Conservation (phyloP, 2,113 vertebrate genomes). For the Rhombomys opimus region DNA sequence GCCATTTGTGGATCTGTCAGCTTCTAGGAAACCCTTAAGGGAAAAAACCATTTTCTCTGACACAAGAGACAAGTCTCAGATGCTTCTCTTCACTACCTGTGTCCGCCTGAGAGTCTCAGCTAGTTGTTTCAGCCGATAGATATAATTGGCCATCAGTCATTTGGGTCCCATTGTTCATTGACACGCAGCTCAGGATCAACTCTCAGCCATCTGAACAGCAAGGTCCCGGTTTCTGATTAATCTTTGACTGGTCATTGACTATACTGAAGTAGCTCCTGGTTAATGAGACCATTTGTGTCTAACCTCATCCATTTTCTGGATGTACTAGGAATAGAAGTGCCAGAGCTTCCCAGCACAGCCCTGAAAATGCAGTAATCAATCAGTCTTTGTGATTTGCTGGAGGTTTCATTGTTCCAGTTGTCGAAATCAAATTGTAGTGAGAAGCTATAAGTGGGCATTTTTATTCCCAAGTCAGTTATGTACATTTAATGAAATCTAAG, state of each 20-base stretch:
- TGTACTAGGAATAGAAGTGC: neutral
- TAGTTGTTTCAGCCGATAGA: slow-evolving; percentile 30
- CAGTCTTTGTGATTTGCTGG: slow-evolving; percentile 10
- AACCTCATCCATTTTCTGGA: slow-evolving; percentile 53
- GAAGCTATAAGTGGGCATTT: neutral
- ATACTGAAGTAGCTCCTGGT: slow-evolving; percentile 29
- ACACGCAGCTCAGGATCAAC: neutral
- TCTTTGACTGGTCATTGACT: slow-evolving; percentile 50
- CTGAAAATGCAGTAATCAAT: slow-evolving; percentile 51
- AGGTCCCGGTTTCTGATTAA: slow-evolving; percentile 56
- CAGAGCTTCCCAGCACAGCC: neutral
- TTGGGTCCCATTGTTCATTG: slow-evolving; percentile 21
- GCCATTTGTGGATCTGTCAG: neutral
- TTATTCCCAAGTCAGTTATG: slow-evolving; percentile 34
- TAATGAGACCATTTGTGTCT: slow-evolving; percentile 67
- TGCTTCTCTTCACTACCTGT: neutral
- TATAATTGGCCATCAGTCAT: slow-evolving; percentile 63
- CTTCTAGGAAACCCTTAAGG: neutral
- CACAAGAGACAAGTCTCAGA: neutral
- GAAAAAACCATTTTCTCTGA: slow-evolving; percentile 21
- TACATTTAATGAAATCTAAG: neutral
- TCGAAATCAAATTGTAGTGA: neutral
- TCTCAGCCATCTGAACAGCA: slow-evolving; percentile 12
- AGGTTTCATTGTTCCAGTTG: neutral
- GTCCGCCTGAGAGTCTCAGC: slow-evolving; percentile 27